Evolutionary conservation across 2,888 invertebrate species (phyloP), one percentile per base, ranked within the genome.

Genomic region (Athalia circularis): DNA sequence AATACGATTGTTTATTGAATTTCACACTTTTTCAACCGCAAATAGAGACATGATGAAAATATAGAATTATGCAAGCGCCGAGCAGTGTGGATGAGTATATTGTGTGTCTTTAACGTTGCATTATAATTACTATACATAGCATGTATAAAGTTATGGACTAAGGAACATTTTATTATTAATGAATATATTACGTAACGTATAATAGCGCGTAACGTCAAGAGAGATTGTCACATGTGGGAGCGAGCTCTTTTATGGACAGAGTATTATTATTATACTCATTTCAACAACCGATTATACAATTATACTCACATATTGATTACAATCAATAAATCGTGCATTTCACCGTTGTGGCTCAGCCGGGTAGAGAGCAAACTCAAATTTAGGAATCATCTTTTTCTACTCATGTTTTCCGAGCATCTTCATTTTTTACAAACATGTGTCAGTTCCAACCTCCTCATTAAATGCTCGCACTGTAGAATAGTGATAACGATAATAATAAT

Each of bases 61-160:
- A 59, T 7, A 47, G 29, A 59, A 75, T 64, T 75, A 62, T 61
- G 50, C 48, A 52, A 48, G 86, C 86, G 86, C 83, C 84, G 52
- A 85, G 82, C 85, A 83, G 87, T 87, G 85, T 88, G 88, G 85
- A 88, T 88, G 88, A 87, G 82, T 86, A 86, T 84, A 29, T 78
- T 83, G 87, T 87, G 87, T 87, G 87, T 88, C 86, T 88, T 87
- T 85, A 87, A 86, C 86, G 88, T 89, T 89, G 89, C 90, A 89
- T 89, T 89, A 89, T 89, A 88, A 88, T 89, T 89, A 90, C 90
- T 89, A 90, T 90, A 90, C 89, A 90, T 89, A 90, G 89, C 81
- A 89, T 90, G 90, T 90, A 90, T 90, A 90, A 90, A 90, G 89
- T 89, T 88, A 88, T 86, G 87, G 83, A 86, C 83, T 88, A 89